Base-by-base conservation (phyloP, 2,888 invertebrate genomes). In the Netelia fuscicornis region DNA sequence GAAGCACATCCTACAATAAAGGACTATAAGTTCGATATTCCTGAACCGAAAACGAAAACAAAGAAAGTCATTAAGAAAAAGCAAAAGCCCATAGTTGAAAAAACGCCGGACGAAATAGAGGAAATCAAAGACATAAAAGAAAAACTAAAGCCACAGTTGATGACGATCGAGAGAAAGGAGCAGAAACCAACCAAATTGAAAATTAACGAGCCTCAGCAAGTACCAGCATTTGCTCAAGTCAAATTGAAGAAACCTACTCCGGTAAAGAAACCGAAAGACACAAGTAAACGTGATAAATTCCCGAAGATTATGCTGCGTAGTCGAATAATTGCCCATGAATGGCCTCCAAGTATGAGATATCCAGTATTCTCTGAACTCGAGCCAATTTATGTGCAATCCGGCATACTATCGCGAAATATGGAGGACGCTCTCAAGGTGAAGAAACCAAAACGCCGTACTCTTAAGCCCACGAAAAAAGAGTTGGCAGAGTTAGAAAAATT, bases 221-320 rank as follows among this genome's bases (percentile, higher is more conserved):
- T 95, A 11, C 96, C 96, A 0, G 94, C 95, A 71, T 95, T 96
- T 88, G 95, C 95, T 79, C 95, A 96, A 94, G 93, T 97, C 0
- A 96, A 97, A 93, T 93, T 97, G 6, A 96, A 94, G 89, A 96
- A 96, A 90, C 93, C 95, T 2, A 90, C 94, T 17, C 92, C 92
- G 8, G 68, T 65, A 9, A 85, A 84, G 20, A 89, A 88, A 54
- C 90, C 90, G 52, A 94, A 93, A 85, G 93, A 93, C 78, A 93
- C 92, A 80, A 86, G 87, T 1, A 91, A 93, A 83, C 89, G 89
- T 52, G 89, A 90, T 2, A 93, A 94, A 89, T 83, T 94, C 23
- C 94, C 94, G 1, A 94, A 94, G 91, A 92, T 94, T 84, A 87
- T 94, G 83, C 89, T 95, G 30, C 95, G 95, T 84, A 95, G 95